Evolutionary conservation across 2,888 invertebrate species (phyloP).

Genomic region (Ichneumoninae sp.): DNA sequence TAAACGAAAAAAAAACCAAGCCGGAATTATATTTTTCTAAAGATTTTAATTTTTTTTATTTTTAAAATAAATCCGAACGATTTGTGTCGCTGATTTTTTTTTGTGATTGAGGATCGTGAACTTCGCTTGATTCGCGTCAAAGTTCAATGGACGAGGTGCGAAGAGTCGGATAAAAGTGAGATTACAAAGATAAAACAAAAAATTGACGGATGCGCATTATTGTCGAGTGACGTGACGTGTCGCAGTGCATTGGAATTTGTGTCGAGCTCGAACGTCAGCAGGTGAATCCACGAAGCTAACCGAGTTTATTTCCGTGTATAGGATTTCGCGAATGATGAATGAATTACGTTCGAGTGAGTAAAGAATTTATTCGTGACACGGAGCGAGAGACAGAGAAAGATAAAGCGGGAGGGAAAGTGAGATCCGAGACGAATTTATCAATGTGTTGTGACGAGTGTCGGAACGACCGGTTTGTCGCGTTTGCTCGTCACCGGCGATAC

Average conservation of each 20-base stretch:
- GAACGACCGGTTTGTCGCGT: background rate
- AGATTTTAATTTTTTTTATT: background rate
- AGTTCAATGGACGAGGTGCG: conserved; percentile 24
- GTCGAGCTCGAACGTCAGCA: conserved; percentile 9
- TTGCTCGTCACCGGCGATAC: conserved; percentile 20
- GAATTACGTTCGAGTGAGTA: conserved; percentile 16
- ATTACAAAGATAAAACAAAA: conserved; percentile 25
- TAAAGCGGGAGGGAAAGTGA: conserved; percentile 14
- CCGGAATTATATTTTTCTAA: background rate
- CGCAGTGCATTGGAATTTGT: conserved; percentile 5
- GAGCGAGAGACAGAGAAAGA: background rate
- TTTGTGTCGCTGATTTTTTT: background rate
- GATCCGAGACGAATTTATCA: conserved; percentile 17
- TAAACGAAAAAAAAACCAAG: background rate
- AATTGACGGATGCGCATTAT: conserved; percentile 25
- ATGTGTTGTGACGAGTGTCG: background rate
- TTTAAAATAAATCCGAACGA: background rate
- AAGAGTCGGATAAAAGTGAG: conserved; percentile 27
- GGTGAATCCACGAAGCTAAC: conserved; percentile 16
- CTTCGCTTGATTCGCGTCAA: background rate
- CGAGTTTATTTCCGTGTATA: background rate
- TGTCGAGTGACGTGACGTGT: conserved; percentile 35
- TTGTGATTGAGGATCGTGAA: too few relatives aligned
- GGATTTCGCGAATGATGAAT: conserved; percentile 35
- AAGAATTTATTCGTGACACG: conserved; percentile 26